Base-by-base conservation (phyloP, 2,797 vertebrate genomes). In the Eurystomus glaucurus region DNA sequence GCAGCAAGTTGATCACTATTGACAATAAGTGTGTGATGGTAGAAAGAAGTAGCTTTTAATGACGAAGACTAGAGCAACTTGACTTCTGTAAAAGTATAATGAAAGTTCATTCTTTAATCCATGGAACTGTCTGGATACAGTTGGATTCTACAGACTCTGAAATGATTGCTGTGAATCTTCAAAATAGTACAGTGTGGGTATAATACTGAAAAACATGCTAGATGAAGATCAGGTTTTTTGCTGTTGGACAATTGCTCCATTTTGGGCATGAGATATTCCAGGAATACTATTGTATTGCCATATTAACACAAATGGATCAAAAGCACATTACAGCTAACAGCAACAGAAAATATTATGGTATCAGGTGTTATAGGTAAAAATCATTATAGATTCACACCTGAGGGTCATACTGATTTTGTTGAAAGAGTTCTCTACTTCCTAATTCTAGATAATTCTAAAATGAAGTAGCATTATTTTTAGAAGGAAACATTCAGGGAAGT, bases 161-260 rank as follows among this genome's bases (percentile, higher is more conserved):
- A 90, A 64, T 48, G 31, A 3, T 78, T 71, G 50, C 41, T 83
- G 39, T 54, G 68, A 39, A 35, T 91, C 92, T 85, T 79, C 35
- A 43, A 55, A 85, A 33, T n/a, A 69, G 28, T n/a, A 10, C 20
- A 25, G 6, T 22, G 31, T 39, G 0, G 0, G 46, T 39, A 35
- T 51, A 71, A 31, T 68, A 35, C 16, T 84, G 41, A 35, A 69
- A 74, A 93, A 50, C 21, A 18, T 4, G 14, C 25, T 78, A 22
- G 10, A 41, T 45, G 37, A 54, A 82, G 33, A 54, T 83, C 14
- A 45, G 4, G 8, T 12, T 2, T 80, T 78, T 37, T 80, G 12
- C 43, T 80, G 15, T 33, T 72, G 37, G 19, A 5, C 52, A 33
- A 45, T 60, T 65, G 20, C 35, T 93, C 16, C n/a, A 15, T 52